Percentiles rank a stretch among this genome's conserved stretches.
These are phyloP conservation scores for Cataglyphis albicans DNA, from an alignment of 2,888 invertebrate species.

Conservation along the genomic window DNA sequence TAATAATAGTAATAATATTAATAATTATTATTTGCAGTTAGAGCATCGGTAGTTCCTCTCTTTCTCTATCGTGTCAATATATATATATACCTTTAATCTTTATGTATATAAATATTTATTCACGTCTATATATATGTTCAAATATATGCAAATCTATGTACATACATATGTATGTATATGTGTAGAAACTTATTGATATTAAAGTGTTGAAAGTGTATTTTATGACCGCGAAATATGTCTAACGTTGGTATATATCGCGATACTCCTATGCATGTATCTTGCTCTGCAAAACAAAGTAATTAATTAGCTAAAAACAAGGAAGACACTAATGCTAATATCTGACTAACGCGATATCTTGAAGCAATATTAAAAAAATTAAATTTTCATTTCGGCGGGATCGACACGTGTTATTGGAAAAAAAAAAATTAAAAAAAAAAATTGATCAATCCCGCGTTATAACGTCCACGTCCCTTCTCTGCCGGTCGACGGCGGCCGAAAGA, in stretches of 20 bases:
- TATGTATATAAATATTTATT: not conserved
- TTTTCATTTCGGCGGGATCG: not conserved
- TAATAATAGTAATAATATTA: constrained; percentile 8
- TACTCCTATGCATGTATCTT: not conserved
- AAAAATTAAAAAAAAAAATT: constrained; percentile 20
- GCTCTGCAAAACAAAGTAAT: not conserved
- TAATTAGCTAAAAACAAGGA: constrained; percentile 9
- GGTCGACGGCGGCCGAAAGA: not conserved
- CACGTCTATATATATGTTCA: not conserved
- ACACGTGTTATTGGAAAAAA: not conserved
- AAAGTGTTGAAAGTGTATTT: not conserved
- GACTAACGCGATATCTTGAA: not conserved
- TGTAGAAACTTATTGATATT: constrained; percentile 1
- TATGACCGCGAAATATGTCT: not conserved
- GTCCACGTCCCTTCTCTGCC: not conserved
- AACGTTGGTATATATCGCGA: not conserved
- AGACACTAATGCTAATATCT: not conserved
- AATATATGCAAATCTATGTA: constrained; percentile 8
- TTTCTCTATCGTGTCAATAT: not conserved
- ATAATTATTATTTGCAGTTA: not conserved
- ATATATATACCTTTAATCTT: not conserved
- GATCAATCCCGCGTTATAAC: not conserved
- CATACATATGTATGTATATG: too few species aligned
- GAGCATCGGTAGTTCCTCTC: not conserved
- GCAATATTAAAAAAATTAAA: constrained; percentile 5